These are phyloP conservation scores for Phrixothrix hirtus DNA, from an alignment of 2,888 invertebrate genomes.

Conservation along the genomic window DNA sequence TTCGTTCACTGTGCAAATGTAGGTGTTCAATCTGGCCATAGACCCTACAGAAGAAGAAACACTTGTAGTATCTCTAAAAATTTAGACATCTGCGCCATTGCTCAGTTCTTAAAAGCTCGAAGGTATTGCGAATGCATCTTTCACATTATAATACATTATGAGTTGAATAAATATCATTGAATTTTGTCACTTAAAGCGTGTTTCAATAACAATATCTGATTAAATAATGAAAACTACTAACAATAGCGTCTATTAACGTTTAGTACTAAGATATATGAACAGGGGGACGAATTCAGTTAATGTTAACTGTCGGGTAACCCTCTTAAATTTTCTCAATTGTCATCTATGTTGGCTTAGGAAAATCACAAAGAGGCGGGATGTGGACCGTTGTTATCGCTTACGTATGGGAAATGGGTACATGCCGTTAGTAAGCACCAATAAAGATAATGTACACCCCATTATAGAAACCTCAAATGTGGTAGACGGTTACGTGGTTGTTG, in stretches of 20 bases:
- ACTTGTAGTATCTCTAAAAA: too few relatives aligned
- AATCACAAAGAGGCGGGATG: conserved; percentile 25
- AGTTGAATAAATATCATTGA: too few relatives aligned
- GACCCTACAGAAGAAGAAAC: too few relatives aligned
- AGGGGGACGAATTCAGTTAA: conserved; percentile 19
- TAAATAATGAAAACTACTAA: neutral
- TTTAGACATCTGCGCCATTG: too few relatives aligned
- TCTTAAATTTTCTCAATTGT: conserved; percentile 27
- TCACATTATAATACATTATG: too few relatives aligned
- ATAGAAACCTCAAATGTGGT: neutral
- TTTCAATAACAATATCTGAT: too few relatives aligned
- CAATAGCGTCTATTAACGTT: neutral
- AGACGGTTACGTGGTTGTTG: conserved; percentile 2
- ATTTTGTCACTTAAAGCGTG: too few relatives aligned
- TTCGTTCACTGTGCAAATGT: too few relatives aligned
- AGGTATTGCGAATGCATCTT: too few relatives aligned
- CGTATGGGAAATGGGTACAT: conserved; percentile 19
- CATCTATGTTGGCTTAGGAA: conserved; percentile 23
- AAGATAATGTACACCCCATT: conserved; percentile 17
- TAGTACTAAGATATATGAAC: conserved; percentile 15
- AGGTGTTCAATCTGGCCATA: too few relatives aligned
- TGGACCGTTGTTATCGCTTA: conserved; percentile 27
- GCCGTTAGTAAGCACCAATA: conserved; percentile 19
- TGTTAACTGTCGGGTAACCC: conserved; percentile 23
- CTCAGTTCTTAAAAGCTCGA: too few relatives aligned